Percentiles rank a stretch among this genome's conserved stretches.
phyloP scores from a whole-genome alignment of 2,797 vertebrate species.

The Loriculus beryllinus region DNA sequence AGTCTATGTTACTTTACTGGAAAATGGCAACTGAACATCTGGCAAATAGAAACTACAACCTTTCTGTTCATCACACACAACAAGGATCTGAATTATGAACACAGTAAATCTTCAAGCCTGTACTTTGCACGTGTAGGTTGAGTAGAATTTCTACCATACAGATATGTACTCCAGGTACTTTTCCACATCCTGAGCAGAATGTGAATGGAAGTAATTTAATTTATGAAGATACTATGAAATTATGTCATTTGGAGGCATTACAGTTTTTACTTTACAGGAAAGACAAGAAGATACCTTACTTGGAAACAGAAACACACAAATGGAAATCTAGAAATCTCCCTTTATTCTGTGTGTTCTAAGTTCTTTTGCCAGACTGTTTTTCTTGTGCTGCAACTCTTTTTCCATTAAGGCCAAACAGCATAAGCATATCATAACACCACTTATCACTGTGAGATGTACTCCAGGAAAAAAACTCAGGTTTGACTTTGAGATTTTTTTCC shows the following conservation, averaged over 20 bases:
- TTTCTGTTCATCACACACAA: not conserved
- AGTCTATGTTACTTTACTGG: not conserved
- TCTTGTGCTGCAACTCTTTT: not conserved
- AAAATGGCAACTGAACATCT: constrained; percentile 4
- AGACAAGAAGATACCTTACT: not conserved
- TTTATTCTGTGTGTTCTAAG: not conserved
- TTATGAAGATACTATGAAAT: not conserved
- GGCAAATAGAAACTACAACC: not conserved
- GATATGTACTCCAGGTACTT: not conserved
- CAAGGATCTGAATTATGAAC: not conserved
- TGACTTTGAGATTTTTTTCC: not conserved
- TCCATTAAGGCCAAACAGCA: not conserved
- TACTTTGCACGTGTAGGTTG: not conserved
- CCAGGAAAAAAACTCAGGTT: not conserved
- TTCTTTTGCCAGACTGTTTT: rapidly evolving
- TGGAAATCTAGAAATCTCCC: not conserved
- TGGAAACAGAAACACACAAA: not conserved
- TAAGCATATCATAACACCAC: not conserved
- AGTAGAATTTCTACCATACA: not conserved
- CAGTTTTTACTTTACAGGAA: not conserved
- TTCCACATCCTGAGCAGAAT: not conserved
- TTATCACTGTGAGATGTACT: not conserved
- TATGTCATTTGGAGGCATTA: not conserved
- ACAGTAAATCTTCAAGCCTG: not conserved
- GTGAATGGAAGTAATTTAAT: not conserved